Conservation (phyloP, 2,113 vertebrate species). For the Anas platyrhynchos region DNA sequence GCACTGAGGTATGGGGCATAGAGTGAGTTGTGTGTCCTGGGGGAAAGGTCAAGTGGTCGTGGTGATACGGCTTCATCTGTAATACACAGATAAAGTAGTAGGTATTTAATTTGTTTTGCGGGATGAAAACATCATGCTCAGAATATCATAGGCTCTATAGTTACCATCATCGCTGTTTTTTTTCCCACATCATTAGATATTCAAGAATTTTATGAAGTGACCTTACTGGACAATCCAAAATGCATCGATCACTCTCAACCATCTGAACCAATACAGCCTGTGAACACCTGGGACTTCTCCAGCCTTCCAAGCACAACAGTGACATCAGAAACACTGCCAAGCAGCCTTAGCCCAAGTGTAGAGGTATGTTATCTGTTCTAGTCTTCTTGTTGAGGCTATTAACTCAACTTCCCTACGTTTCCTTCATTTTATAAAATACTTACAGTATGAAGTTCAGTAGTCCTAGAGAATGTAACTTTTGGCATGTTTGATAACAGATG, state of each 20-base stretch:
- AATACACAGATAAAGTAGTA: background rate
- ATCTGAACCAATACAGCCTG: slow-evolving; percentile 80
- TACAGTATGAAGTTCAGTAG: slow-evolving; percentile 25
- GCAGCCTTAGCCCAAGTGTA: slow-evolving; percentile 91
- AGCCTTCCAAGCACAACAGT: slow-evolving; percentile 92
- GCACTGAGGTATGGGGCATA: background rate
- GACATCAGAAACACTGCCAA: slow-evolving; percentile 90
- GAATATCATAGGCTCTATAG: background rate
- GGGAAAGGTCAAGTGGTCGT: background rate
- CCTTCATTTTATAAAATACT: slow-evolving; percentile 33
- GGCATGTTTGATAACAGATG: slow-evolving; percentile 19
- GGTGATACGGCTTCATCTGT: background rate
- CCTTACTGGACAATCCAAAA: slow-evolving; percentile 95
- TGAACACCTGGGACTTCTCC: slow-evolving; percentile 94
- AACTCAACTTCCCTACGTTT: background rate
- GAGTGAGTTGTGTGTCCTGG: background rate
- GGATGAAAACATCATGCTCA: background rate
- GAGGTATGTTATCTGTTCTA: slow-evolving; percentile 80
- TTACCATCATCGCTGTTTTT: background rate
- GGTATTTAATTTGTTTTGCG: background rate
- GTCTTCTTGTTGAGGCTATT: background rate
- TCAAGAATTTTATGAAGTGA: slow-evolving; percentile 99
- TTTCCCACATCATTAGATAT: slow-evolving; percentile 82
- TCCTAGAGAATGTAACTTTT: slow-evolving; percentile 8
- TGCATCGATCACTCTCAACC: slow-evolving; percentile 83